Conservation (phyloP, 2,113 vertebrate species). For the Bos indicus region DNA sequence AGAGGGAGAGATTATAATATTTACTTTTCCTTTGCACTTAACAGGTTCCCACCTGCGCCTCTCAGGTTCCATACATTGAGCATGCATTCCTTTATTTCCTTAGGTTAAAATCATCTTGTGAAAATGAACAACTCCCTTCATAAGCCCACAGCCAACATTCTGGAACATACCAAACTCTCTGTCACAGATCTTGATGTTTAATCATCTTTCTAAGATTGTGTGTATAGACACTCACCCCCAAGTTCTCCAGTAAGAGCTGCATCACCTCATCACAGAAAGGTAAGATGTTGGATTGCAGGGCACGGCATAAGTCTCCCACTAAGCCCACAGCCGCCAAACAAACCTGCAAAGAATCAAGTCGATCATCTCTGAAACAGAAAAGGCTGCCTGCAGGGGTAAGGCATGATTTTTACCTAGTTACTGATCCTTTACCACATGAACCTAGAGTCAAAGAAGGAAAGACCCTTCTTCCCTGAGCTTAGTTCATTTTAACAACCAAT, state of each 20-base stretch:
- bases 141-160: neutral
- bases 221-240: conserved; percentile 88
- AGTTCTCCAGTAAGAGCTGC: conserved; percentile 97
- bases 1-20: neutral
- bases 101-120: neutral
- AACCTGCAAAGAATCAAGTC: conserved; percentile 83
- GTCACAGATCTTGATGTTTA: neutral
- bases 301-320: conserved; percentile 95
- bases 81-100: neutral
- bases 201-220: neutral
- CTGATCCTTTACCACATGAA: neutral
- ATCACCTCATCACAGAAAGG: conserved; percentile 98
- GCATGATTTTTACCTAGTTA: neutral
- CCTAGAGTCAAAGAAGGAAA: neutral
- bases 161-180: neutral
- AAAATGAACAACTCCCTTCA: neutral
- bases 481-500: neutral
- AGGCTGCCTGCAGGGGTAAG: neutral
- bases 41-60: neutral
- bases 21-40: neutral
- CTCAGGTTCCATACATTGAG: neutral
- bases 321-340: conserved; percentile 96
- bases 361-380: neutral
- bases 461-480: neutral
- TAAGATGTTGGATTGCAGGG: conserved; percentile 95